Evolutionary conservation across 2,113 vertebrate species (phyloP).

Genomic region (Myotis davidii): DNA sequence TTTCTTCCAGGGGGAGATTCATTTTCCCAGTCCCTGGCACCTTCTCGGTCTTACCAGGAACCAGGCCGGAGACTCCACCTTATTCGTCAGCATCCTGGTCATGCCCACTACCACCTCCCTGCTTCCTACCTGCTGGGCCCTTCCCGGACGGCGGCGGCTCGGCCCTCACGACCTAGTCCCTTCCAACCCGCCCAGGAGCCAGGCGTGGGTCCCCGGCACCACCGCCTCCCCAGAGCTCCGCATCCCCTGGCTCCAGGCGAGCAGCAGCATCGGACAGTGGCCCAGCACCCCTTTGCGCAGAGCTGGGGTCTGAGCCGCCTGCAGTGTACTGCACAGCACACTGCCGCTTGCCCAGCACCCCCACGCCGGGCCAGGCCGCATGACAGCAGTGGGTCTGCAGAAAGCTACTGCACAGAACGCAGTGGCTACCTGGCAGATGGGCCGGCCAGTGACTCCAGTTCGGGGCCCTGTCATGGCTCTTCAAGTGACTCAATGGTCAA

Average conservation of each 20-base stretch:
- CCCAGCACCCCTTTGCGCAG: constrained; percentile 83
- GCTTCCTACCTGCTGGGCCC: constrained; percentile 84
- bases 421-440: constrained; percentile 96
- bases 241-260: constrained; percentile 78
- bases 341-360: not conserved
- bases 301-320: constrained; percentile 81
- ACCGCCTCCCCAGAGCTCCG: constrained; percentile 85
- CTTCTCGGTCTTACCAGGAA: constrained; percentile 80
- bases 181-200: constrained; percentile 88
- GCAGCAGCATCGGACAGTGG: constrained; percentile 82
- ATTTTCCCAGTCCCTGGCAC: constrained; percentile 64
- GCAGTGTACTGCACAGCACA: constrained; percentile 82
- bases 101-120: constrained; percentile 88
- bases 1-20: constrained; percentile 82
- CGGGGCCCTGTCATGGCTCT: constrained; percentile 95
- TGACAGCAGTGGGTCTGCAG: constrained; percentile 93
- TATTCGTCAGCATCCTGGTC: constrained; percentile 88
- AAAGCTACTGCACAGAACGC: constrained; percentile 93
- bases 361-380: constrained; percentile 69
- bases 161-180: constrained; percentile 85
- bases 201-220: constrained; percentile 87
- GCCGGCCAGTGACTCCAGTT: constrained; percentile 97
- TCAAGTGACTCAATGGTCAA: constrained; percentile 98
- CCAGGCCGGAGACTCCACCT: constrained; percentile 92
- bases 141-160: constrained; percentile 84